phyloP scores from a whole-genome alignment of 2,888 invertebrate genomes.

The Parnassius mnemosyne region DNA sequence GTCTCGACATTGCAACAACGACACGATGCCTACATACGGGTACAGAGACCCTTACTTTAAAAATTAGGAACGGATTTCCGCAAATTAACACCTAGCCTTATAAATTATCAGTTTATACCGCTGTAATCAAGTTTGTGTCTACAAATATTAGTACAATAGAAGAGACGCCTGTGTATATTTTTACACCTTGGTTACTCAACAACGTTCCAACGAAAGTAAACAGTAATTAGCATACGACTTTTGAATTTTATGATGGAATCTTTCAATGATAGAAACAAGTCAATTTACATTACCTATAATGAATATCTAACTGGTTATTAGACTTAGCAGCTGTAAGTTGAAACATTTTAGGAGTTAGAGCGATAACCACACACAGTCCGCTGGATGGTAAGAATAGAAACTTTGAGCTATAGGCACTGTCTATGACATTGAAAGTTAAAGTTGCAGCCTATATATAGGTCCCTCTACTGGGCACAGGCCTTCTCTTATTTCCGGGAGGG shows the following conservation, averaged over 20 bases:
- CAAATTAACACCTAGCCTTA: slow-evolving; percentile 22
- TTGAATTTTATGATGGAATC: slow-evolving; percentile 20
- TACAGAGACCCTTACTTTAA: neutral
- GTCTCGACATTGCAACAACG: too few relatives aligned
- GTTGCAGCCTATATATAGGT: too few relatives aligned
- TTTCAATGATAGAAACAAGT: slow-evolving; percentile 17
- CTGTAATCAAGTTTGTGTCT: slow-evolving; percentile 23
- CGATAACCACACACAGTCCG: too few relatives aligned
- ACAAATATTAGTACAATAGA: slow-evolving; percentile 23
- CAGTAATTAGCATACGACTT: slow-evolving; percentile 25
- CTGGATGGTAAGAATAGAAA: too few relatives aligned
- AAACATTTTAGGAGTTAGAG: too few relatives aligned
- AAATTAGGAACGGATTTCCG: slow-evolving; percentile 22
- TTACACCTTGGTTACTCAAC: slow-evolving; percentile 27
- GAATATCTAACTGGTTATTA: slow-evolving; percentile 2
- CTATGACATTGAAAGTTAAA: too few relatives aligned
- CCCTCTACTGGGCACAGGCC: too few relatives aligned
- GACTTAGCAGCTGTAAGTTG: neutral
- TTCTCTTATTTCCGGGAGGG: too few relatives aligned
- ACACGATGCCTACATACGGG: too few relatives aligned
- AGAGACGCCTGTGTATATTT: slow-evolving; percentile 26
- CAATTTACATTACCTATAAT: slow-evolving; percentile 12
- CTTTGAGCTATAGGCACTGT: too few relatives aligned
- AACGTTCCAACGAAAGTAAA: slow-evolving; percentile 25
- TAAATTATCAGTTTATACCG: slow-evolving; percentile 23